These are phyloP conservation scores for Climacteris rufus DNA, from an alignment of 2,113 vertebrate species.

Conservation along the genomic window DNA sequence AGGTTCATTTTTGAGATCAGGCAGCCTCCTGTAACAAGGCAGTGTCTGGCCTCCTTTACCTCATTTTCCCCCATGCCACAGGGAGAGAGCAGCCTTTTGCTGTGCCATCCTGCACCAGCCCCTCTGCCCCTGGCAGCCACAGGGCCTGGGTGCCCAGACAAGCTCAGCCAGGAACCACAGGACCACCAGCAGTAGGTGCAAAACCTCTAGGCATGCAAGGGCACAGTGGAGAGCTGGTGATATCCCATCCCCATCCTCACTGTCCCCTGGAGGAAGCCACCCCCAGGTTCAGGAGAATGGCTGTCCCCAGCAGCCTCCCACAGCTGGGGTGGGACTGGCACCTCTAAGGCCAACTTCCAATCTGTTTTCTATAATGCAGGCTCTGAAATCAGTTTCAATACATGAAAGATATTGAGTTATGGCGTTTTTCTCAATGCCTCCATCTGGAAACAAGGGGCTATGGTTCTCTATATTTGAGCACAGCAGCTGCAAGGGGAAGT, in stretches of 20 bases:
- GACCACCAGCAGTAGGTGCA: background rate
- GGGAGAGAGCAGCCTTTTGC: background rate
- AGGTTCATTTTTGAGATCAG: background rate
- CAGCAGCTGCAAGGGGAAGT: background rate
- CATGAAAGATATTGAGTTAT: background rate
- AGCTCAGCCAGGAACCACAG: background rate
- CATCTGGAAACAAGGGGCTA: background rate
- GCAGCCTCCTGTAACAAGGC: background rate
- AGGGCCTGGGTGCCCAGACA: background rate
- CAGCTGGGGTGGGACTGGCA: background rate
- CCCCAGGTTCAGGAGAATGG: background rate
- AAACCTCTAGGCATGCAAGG: background rate
- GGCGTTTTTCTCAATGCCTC: background rate
- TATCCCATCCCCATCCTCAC: background rate
- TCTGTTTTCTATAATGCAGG: background rate
- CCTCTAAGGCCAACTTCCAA: background rate
- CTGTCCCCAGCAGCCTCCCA: background rate
- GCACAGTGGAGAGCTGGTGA: background rate
- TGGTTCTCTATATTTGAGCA: background rate
- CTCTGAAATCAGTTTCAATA: background rate
- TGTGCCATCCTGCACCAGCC: background rate
- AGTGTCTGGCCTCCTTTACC: background rate
- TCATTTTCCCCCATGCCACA: accelerated
- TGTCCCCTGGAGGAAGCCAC: background rate
- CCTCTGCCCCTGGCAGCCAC: background rate